These are phyloP conservation scores for Abscondita cerata DNA, from an alignment of 2,888 invertebrate genomes.

Conservation along the genomic window DNA sequence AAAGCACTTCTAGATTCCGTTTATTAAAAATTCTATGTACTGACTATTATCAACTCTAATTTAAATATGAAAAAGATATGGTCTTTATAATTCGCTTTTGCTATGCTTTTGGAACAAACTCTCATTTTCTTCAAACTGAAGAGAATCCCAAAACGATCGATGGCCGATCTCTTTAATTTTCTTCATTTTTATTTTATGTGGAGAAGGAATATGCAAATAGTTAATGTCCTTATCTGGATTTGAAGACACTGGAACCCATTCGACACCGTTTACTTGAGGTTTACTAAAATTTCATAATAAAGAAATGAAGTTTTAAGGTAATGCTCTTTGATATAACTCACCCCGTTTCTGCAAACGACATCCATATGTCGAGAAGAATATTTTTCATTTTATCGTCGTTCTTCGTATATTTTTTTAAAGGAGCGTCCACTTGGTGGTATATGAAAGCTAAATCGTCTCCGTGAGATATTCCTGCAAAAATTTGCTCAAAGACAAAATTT, in stretches of 20 bases:
- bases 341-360: conserved; percentile 64
- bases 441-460: conserved; percentile 63
- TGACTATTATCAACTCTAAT: no score
- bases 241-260: conserved; percentile 59
- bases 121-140: conserved; percentile 64
- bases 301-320: no score
- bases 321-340: no score
- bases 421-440: conserved; percentile 50
- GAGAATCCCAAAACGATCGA: conserved; percentile 64
- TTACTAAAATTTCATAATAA: conserved; percentile 16
- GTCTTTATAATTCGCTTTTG: conserved; percentile 21
- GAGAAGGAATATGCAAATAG: conserved; percentile 62
- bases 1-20: no score
- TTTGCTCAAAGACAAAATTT: no score
- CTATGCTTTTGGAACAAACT: background rate
- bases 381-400: conserved; percentile 61
- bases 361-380: conserved; percentile 61
- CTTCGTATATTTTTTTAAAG: conserved; percentile 44
- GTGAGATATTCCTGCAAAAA: conserved; percentile 59
- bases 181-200: conserved; percentile 58
- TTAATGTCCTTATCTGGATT: conserved; percentile 57
- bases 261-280: conserved; percentile 33
- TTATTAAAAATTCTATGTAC: no score
- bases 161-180: conserved; percentile 61
- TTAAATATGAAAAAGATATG: no score